Evolutionary conservation across 2,888 invertebrate species (phyloP).

Genomic region (Epiblema foenella): DNA sequence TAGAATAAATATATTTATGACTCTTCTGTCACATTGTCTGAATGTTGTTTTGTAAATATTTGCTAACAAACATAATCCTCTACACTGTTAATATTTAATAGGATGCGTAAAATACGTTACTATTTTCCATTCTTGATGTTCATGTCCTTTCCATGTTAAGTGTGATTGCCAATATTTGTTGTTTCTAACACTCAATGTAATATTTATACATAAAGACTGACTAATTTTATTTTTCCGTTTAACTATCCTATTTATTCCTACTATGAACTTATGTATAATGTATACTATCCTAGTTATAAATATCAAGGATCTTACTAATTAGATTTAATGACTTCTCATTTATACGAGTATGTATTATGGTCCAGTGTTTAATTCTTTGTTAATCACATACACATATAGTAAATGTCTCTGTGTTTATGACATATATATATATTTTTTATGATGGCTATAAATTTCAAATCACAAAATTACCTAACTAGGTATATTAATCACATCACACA

Average conservation of each 20-base stretch:
- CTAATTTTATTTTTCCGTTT: constrained; percentile 43
- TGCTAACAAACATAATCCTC: background rate
- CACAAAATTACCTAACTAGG: too few relatives aligned
- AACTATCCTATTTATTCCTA: constrained; percentile 22
- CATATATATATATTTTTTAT: background rate
- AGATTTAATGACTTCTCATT: background rate
- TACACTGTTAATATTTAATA: background rate
- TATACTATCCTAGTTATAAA: constrained; percentile 22
- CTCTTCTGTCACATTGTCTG: constrained; percentile 15
- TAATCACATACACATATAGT: background rate
- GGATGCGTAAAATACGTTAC: background rate
- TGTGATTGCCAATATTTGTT: background rate
- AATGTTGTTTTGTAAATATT: constrained; percentile 32
- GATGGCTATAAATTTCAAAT: background rate
- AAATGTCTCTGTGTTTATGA: background rate
- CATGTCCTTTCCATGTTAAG: background rate
- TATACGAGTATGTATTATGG: background rate
- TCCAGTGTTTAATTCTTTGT: background rate
- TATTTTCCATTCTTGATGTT: background rate
- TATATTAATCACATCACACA: background rate
- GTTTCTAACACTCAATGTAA: constrained; percentile 5
- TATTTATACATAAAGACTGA: constrained; percentile 49
- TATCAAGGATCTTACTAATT: constrained; percentile 12
- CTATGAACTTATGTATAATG: constrained; percentile 16
- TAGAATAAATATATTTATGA: constrained; percentile 37